These are phyloP conservation scores for Ptychadena robeensis DNA, from an alignment of 2,797 vertebrate genomes.

Conservation along the genomic window DNA sequence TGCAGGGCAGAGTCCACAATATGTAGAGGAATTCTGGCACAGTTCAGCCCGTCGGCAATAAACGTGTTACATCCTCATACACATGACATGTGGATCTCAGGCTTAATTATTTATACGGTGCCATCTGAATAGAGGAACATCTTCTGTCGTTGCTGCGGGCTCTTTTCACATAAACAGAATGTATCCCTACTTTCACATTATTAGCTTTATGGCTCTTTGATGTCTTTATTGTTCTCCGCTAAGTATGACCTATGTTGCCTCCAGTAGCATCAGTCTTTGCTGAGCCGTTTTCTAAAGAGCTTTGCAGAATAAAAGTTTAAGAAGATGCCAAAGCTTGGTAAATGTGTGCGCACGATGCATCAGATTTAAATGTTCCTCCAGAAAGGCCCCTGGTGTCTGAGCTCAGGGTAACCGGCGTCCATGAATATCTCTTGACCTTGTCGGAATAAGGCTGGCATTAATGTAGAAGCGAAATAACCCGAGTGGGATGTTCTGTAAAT, in stretches of 20 bases:
- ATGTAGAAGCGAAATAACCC: no score
- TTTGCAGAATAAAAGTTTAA: neutral
- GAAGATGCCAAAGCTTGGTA: neutral
- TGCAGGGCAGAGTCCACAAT: neutral
- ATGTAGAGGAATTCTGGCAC: neutral
- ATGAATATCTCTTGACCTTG: no score
- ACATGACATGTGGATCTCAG: neutral
- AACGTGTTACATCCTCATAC: neutral
- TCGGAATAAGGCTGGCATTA: rapidly evolving
- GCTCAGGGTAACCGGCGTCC: no score
- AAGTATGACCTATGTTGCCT: no score
- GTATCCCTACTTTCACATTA: neutral
- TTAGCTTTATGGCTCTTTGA: neutral
- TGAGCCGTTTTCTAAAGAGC: neutral
- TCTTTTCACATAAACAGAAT: neutral
- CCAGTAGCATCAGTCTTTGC: neutral
- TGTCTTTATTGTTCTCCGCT: no score
- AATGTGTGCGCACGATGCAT: no score
- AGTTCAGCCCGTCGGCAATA: neutral
- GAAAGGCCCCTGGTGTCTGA: no score
- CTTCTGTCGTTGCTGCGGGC: neutral
- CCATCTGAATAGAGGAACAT: neutral
- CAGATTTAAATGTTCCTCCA: neutral
- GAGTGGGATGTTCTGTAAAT: no score
- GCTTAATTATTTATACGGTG: neutral